Evolutionary conservation across 2,888 invertebrate species (phyloP), one percentile per base, ranked within the genome.

Genomic region (Melanotus villosus): DNA sequence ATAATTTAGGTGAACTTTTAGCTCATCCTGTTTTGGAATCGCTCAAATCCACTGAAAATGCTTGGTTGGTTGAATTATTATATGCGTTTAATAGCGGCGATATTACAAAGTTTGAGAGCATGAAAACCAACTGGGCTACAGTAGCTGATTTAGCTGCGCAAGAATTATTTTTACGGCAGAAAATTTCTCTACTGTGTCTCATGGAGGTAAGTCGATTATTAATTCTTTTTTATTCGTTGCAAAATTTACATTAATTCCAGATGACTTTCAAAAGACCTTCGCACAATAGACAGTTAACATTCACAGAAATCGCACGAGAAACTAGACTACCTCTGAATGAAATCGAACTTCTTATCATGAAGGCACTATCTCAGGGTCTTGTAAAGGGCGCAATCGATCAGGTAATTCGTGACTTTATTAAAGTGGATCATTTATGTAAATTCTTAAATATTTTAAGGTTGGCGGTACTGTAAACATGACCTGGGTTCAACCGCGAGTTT

Each of bases 321-420:
- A 95, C 98, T 2, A 89, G 93, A 74, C 87, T 98, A 65, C 94
- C 95, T 0, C 85, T 91, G 0, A 91, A 93, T 75, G 94, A 96
- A 82, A 96, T 99, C 16, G 99, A 99, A 82, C 88, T 97, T 71
- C 87, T 99, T 45, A 96, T 99, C 0, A 99, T 99, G 99, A 98
- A 97, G 85, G 99, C 99, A 0, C 84, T 99, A 21, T 96, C 98
- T 0, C 93, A 98, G 82, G 96, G 95, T 18, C 88, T 99, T 12
- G 95, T 99, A 2, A 91, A 93, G 66, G 99, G 98, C 0, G 94
- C 94, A 68, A 98, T 99, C 75, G 98, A 99, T 87, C 96, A 98
- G 87, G 96, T 98, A 73, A 58, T 69, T 56, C 6, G 1, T 1
- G 36, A 7, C 1, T 6, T 41, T 18, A 16, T 14, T 7, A 4